A percentile compares a stretch with the other conserved stretches of the same genome.
phyloP scores from a whole-genome alignment of 2,888 invertebrate species.

The Zaprionus obscuricornis region DNA sequence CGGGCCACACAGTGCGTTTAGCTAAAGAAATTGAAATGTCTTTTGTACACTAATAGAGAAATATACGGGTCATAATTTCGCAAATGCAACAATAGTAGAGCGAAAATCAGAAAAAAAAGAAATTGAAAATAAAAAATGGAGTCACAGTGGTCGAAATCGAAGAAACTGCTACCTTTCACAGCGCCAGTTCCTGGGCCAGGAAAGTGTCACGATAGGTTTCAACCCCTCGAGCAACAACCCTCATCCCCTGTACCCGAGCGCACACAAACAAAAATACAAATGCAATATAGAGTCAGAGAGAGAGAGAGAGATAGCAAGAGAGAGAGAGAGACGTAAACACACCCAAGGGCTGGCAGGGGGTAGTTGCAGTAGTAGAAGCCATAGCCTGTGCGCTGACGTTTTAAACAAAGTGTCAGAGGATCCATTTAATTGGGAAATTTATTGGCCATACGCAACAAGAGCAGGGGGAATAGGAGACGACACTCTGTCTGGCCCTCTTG shows the following conservation, averaged over 20 bases:
- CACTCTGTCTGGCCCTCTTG: conserved; percentile 69
- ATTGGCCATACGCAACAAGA: conserved; percentile 59
- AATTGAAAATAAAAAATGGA: conserved; percentile 66
- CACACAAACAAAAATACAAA: conserved; percentile 22
- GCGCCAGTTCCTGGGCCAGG: conserved; percentile 69
- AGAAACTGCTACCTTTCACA: conserved; percentile 70
- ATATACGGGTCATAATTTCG: conserved; percentile 69
- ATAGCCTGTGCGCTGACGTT: conserved; percentile 55
- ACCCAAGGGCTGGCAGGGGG: conserved; percentile 55
- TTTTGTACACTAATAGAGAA: conserved; percentile 74
- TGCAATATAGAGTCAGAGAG: too few species aligned
- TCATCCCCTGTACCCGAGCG: conserved; percentile 60
- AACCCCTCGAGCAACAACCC: conserved; percentile 71
- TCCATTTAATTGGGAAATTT: conserved; percentile 81
- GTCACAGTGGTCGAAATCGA: conserved; percentile 30
- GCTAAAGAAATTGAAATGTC: conserved; percentile 68
- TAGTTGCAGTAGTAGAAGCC: conserved; percentile 55
- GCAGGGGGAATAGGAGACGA: conserved; percentile 22
- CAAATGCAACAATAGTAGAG: conserved; percentile 55
- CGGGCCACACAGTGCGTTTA: conserved; percentile 61
- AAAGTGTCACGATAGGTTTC: conserved; percentile 62
- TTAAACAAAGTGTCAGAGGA: conserved; percentile 77
- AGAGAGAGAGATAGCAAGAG: too few species aligned
- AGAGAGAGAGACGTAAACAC: conserved; percentile 25
- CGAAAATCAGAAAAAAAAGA: conserved; percentile 23